Evolutionary conservation across 2,888 invertebrate genomes (phyloP).

Genomic region (Amphipoea oculea): DNA sequence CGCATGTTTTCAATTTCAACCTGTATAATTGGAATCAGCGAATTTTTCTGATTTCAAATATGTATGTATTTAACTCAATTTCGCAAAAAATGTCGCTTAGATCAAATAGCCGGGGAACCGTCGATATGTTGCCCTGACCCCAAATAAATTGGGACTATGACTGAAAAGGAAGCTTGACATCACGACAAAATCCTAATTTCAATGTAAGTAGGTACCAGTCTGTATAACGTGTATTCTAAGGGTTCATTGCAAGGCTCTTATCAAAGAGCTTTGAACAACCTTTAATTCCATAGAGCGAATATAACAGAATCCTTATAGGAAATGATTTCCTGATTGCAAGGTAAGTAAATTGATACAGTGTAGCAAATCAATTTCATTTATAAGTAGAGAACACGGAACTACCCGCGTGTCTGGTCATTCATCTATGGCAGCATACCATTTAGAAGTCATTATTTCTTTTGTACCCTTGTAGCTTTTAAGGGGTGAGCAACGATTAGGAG

Average conservation of each 20-base stretch:
- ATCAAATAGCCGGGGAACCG: too few species aligned
- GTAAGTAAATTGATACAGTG: constrained; percentile 55
- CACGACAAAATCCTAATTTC: background rate
- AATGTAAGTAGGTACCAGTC: background rate
- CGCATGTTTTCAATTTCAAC: too few species aligned
- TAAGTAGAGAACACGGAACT: constrained; percentile 53
- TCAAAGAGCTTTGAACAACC: background rate
- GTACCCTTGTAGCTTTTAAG: background rate
- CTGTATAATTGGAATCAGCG: too few species aligned
- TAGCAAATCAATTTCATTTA: constrained; percentile 59
- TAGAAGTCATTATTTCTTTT: constrained; percentile 36
- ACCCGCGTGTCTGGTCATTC: constrained; percentile 41
- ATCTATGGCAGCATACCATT: constrained; percentile 43
- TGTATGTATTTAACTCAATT: too few species aligned
- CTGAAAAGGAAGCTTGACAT: too few species aligned
- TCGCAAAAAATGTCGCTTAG: too few species aligned
- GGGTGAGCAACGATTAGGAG: background rate
- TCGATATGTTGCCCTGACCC: too few species aligned
- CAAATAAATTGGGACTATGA: background rate
- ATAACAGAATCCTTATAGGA: constrained; percentile 27
- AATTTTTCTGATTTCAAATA: too few species aligned
- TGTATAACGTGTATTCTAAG: background rate
- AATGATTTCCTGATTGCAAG: constrained; percentile 59
- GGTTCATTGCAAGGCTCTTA: background rate
- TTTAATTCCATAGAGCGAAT: constrained; percentile 25